phyloP scores from a whole-genome alignment of 2,113 vertebrate genomes.

The Phaetusa simplex region DNA sequence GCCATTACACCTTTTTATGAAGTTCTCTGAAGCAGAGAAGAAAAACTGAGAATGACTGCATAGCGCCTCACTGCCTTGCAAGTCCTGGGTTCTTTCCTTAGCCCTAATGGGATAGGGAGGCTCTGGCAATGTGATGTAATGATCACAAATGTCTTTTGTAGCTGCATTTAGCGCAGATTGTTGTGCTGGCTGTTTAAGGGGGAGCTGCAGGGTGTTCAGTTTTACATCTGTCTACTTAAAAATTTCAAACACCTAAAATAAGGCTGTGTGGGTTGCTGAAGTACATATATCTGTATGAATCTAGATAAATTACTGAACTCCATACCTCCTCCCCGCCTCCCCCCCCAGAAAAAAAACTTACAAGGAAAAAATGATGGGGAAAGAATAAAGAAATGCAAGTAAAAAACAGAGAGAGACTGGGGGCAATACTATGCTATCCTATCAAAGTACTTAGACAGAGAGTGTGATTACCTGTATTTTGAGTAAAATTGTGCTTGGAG shows the following conservation, averaged over 20 bases:
- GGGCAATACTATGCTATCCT: not conserved
- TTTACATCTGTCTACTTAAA: not conserved
- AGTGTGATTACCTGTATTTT: not conserved
- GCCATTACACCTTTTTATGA: not conserved
- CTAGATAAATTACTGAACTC: not conserved
- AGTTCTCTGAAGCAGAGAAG: not conserved
- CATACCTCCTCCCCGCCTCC: accelerated
- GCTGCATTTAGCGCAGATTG: not conserved
- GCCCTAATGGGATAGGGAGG: not conserved
- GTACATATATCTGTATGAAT: not conserved
- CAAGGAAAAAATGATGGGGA: not conserved
- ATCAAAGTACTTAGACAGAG: not conserved
- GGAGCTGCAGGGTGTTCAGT: not conserved
- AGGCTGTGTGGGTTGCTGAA: not conserved
- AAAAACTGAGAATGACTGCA: not conserved
- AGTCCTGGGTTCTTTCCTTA: not conserved
- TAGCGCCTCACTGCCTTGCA: not conserved
- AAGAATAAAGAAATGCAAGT: not conserved
- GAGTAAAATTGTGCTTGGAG: not conserved
- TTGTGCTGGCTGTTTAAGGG: not conserved
- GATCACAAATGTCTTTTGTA: not conserved
- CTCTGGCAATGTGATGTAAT: not conserved
- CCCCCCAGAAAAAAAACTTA: not conserved
- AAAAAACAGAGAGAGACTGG: not conserved
- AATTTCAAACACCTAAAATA: not conserved